Evolutionary conservation across 2,888 invertebrate genomes (phyloP), one percentile per base, ranked within the genome.

Genomic region (Sinelater perroti): DNA sequence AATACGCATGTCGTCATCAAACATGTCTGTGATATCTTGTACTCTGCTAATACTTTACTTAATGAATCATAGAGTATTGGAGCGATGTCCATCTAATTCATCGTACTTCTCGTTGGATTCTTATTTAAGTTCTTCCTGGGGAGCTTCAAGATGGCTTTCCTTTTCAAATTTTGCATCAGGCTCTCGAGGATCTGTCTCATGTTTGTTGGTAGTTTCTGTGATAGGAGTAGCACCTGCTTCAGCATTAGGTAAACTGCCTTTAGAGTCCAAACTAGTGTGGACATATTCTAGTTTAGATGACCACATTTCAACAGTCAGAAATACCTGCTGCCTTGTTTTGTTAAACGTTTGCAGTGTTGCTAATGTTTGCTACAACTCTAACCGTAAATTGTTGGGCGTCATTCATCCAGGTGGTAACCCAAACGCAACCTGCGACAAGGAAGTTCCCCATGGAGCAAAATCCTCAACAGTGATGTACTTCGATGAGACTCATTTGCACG

Each of bases 331-430:
- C 83, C 95, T 89, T 0, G 94, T 95, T 79, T 93, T 95, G 78
- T 97, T 96, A 1, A 92, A 89, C 64, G 98, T 94, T 6, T 97
- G 97, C 63, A 98, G 82, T 14, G 88, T 85, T 63, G 89, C 88
- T 55, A 98, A 80, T 0, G 94, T 91, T 70, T 88, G 87, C 17
- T 97, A 80, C 72, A 91, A 82, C 69, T 89, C 87, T 62, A 85
- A 83, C 78, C 92, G 91, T 76, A 45, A 68, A 60, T 56, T 74
- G 72, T 13, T 85, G 82, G 0, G 87, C 83, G 71, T 93, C 93
- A 55, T 87, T 86, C 86, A 97, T 95, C 90, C 97, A 97, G 18
- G 71, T 97, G 94, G 79, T 97, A 97, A 80, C 94, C 94, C 51
- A 95, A 84, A 80, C 97, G 97, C 60, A 97, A 82, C 10, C 94